Base-by-base conservation (phyloP, 2,797 vertebrate genomes). In the Balearica regulorum region DNA sequence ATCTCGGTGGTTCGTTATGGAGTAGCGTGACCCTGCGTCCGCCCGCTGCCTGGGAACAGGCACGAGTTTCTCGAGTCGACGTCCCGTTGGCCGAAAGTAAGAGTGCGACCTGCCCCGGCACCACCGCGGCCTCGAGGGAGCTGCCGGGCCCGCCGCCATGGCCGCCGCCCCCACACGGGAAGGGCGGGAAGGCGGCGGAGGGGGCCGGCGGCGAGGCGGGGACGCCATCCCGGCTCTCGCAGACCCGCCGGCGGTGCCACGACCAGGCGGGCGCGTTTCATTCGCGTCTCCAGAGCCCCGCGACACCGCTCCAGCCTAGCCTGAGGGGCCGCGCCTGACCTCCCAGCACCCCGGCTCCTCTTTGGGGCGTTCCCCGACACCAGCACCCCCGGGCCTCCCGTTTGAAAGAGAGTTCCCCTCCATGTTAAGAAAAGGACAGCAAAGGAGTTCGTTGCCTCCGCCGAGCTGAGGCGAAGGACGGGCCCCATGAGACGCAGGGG, bases 401-500 rank as follows among this genome's bases (percentile, higher is more conserved):
- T 5, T 9, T 8, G 54, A 37, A 57, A 44, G 11, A 15, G 8
- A 19, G 35, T 11, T 3, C 5, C 8, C 13, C 48, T 19, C 8
- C 26, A 8, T 8, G 49, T 3, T 51, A 16, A 60, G 44, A 44
- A 35, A 31, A 29, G 17, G 9, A 8, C 43, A 4, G 35, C 13
- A 10, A 4, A n/a, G 31, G 33, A 48, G 31, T 1, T 11, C 18
- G 3, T 4, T 25, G 64, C 33, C n/a, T 48, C 19, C 20, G 7
- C 37, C 31, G 16, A 37, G 33, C 37, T 10, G 80, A 25, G 72
- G 33, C 7, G 18, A 46, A 4, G 33, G 53, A 33, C 2, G 17
- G 2, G 15, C 5, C 5, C 70, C 7, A 0, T 0, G 29, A 7
- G 35, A 22, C 8, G 3, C n/a, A 0, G 20, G 5, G 22, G 22